Conservation (phyloP, 2,888 invertebrate species). For the Nemurella pictetii region DNA sequence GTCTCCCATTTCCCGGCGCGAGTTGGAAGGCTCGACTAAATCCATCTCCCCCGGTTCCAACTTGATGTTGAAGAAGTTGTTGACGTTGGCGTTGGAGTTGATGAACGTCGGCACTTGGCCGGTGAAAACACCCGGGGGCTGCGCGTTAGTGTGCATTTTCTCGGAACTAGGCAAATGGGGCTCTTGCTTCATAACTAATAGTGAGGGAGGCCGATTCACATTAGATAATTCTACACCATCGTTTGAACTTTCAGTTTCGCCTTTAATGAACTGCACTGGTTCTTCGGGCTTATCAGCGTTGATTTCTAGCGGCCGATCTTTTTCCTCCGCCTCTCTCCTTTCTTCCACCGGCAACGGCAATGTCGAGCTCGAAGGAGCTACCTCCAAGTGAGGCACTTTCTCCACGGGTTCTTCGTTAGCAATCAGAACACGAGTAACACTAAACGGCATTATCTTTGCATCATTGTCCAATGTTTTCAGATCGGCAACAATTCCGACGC, state of each 20-base stretch:
- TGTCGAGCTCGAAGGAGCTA: background rate
- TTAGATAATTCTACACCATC: slow-evolving; percentile 30
- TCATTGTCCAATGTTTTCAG: slow-evolving; percentile 20
- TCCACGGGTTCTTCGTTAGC: slow-evolving; percentile 9
- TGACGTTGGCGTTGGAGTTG: background rate
- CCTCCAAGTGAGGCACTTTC: background rate
- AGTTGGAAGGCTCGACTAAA: background rate
- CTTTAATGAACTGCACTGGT: slow-evolving; percentile 35
- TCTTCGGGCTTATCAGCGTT: background rate
- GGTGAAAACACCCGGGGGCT: background rate
- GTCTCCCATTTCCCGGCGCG: background rate
- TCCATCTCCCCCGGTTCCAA: slow-evolving; percentile 12
- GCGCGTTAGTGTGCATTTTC: background rate
- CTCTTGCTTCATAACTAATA: slow-evolving; percentile 4
- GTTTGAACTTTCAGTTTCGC: slow-evolving; percentile 38
- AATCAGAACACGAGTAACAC: background rate
- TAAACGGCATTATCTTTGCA: slow-evolving; percentile 7
- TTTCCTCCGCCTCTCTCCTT: background rate
- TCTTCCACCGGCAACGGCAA: background rate
- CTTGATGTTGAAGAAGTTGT: slow-evolving; percentile 18
- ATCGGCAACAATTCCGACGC: background rate
- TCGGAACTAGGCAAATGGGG: background rate
- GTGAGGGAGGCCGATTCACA: background rate
- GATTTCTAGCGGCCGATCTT: background rate
- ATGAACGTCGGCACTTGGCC: background rate